Base-by-base conservation (phyloP, 2,113 vertebrate genomes). In the Tachycineta bicolor region DNA sequence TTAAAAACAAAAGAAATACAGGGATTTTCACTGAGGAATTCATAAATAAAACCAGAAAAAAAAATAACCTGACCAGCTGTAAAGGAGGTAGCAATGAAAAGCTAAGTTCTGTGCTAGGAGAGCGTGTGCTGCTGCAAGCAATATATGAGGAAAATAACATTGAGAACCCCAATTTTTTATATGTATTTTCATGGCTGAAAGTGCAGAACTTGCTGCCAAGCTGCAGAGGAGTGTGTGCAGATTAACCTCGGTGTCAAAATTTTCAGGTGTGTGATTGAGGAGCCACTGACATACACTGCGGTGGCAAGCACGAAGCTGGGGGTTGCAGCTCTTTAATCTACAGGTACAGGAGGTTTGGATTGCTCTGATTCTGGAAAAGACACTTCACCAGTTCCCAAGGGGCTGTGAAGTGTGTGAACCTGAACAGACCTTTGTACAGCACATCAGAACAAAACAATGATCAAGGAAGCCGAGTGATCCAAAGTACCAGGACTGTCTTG, bases 1-100 rank as follows among this genome's bases (percentile, higher is more conserved):
- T 95, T 94, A 90, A 94, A 97, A 93, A 0, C 55, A 71, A 87
- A 94, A 86, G 81, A 79, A 85, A 74, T 89, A 93, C 91, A 96
- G 67, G 84, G 85, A 50, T 93, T 83, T 84, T 64, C 75, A 91
- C 55, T 25, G 68, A 91, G 78, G 63, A 90, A 77, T 78, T 94
- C n/a, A 90, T 95, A 87, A 97, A 94, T 88, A 95, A 93, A 95
- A 88, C 67, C 67, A 83, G 77, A 12, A 71, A 68, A 84, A 43
- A 39, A 73, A 43, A 37, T 37, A 43, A 9, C n/a, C 34, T 59
- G 2, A 89, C 44, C 78, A 50, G 77, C 14, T 63, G 67, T 50
- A 43, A 88, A 95, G 75, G 87, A 94, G 94, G 93, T 80, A 93
- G 79, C 90, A 34, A 67, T 46, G 68, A 90, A 60, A 83, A 94